A percentile compares a stretch with the other conserved stretches of the same genome.
Evolutionary conservation across 1,140 invertebrate species (phyloP).

Genomic region (Drosophila auraria): DNA sequence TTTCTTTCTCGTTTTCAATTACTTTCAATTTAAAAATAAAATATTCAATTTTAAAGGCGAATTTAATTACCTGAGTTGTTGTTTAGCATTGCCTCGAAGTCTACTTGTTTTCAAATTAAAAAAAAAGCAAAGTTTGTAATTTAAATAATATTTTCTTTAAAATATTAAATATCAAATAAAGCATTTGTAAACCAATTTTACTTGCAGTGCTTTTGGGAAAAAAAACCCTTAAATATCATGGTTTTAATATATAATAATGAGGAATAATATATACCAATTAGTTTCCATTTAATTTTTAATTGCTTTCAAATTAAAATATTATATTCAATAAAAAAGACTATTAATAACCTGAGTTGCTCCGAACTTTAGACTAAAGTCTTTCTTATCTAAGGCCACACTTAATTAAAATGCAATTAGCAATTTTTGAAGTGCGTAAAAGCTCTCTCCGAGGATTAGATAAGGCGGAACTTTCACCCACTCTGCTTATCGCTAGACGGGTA

Average conservation of each 20-base stretch:
- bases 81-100: too few species aligned
- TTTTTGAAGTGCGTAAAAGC: slow-evolving; percentile 7
- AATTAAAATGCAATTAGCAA: slow-evolving; percentile 27
- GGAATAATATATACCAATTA: too few species aligned
- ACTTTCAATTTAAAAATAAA: too few species aligned
- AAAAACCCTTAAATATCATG: neutral
- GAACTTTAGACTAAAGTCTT: neutral
- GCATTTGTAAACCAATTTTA: too few species aligned
- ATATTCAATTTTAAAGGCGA: too few species aligned
- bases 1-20: too few species aligned
- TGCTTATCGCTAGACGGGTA: slow-evolving; percentile 22
- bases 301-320: neutral
- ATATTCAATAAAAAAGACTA: too few species aligned
- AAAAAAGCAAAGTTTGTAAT: too few species aligned
- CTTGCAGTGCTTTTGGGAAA: neutral
- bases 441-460: slow-evolving; percentile 39
- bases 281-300: neutral
- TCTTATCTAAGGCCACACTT: neutral
- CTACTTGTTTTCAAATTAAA: too few species aligned
- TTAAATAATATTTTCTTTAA: too few species aligned
- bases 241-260: neutral
- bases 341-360: neutral
- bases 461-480: slow-evolving; percentile 8
- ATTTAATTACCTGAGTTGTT: too few species aligned
- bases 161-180: too few species aligned